Conservation (phyloP, 2,113 vertebrate species). For the Lophius piscatorius region DNA sequence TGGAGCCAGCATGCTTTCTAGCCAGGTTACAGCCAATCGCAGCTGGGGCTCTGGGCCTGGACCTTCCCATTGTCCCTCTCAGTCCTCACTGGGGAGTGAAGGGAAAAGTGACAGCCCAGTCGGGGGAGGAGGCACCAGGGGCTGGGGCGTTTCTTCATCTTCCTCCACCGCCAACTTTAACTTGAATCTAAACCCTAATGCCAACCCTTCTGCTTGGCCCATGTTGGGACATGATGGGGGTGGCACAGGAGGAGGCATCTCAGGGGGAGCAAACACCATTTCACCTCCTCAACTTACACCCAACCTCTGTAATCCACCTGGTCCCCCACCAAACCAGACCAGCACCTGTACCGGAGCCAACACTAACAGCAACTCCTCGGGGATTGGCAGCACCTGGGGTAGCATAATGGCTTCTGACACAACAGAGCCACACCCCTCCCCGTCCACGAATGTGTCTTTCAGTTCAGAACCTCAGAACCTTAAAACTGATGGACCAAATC, state of each 20-base stretch:
- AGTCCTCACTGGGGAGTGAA: constrained; percentile 85
- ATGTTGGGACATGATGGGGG: constrained; percentile 94
- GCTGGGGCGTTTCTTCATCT: constrained; percentile 87
- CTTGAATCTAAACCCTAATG: constrained; percentile 97
- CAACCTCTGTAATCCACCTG: constrained; percentile 91
- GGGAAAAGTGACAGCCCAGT: constrained; percentile 89
- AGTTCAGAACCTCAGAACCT: constrained; percentile 99
- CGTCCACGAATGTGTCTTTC: constrained; percentile 98
- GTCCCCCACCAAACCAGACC: constrained; percentile 82
- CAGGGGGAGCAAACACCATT: constrained; percentile 74
- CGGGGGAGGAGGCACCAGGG: constrained; percentile 87
- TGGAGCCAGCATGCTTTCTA: constrained; percentile 77
- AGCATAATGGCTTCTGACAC: constrained; percentile 88
- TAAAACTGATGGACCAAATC: constrained; percentile 99
- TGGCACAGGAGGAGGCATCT: constrained; percentile 87
- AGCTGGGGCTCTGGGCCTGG: constrained; percentile 88
- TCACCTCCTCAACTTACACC: constrained; percentile 81
- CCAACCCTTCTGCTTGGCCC: constrained; percentile 99
- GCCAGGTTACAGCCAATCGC: constrained; percentile 82
- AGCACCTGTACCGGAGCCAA: constrained; percentile 84
- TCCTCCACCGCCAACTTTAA: constrained; percentile 85
- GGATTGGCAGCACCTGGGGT: constrained; percentile 91
- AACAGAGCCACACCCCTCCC: constrained; percentile 89
- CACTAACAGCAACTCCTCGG: constrained; percentile 87
- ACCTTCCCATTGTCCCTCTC: constrained; percentile 82